These are phyloP conservation scores for Cephus cinctus DNA, from an alignment of 1,140 invertebrate species.

Conservation along the genomic window DNA sequence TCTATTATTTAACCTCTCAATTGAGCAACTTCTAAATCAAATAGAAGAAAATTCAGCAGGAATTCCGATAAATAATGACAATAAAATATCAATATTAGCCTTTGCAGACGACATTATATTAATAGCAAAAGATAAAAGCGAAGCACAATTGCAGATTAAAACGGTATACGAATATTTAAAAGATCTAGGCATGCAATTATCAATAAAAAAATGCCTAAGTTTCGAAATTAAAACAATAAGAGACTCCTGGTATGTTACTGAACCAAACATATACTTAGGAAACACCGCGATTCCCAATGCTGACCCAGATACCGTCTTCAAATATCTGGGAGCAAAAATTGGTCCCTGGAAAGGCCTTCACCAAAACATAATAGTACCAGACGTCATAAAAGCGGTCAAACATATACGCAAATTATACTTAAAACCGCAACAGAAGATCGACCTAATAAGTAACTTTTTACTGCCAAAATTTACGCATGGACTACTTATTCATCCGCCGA, in stretches of 20 bases:
- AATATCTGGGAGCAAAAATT: no score
- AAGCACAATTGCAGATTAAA: not conserved
- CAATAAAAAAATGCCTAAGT: not conserved
- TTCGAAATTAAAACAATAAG: not conserved
- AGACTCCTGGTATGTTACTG: not conserved
- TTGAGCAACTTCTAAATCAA: slow-evolving; percentile 16
- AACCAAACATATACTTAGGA: not conserved
- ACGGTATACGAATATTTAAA: no score
- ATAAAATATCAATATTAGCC: not conserved
- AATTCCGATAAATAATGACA: not conserved
- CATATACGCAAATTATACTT: slow-evolving; percentile 1
- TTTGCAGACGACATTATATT: slow-evolving; percentile 3
- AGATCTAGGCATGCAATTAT: not conserved
- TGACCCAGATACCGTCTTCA: no score
- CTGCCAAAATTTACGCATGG: slow-evolving; percentile 5
- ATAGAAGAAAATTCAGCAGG: slow-evolving; percentile 25
- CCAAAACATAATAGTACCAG: not conserved
- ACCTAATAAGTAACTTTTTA: slow-evolving; percentile 5
- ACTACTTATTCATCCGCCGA: not conserved
- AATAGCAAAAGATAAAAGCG: no score
- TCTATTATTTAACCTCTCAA: slow-evolving; percentile 25
- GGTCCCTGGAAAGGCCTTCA: slow-evolving; percentile 1
- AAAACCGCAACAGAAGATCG: slow-evolving; percentile 15
- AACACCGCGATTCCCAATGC: not conserved
- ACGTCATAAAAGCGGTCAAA: not conserved